These are phyloP conservation scores for Terrapene triunguis DNA, from an alignment of 2,113 vertebrate genomes.

Conservation along the genomic window DNA sequence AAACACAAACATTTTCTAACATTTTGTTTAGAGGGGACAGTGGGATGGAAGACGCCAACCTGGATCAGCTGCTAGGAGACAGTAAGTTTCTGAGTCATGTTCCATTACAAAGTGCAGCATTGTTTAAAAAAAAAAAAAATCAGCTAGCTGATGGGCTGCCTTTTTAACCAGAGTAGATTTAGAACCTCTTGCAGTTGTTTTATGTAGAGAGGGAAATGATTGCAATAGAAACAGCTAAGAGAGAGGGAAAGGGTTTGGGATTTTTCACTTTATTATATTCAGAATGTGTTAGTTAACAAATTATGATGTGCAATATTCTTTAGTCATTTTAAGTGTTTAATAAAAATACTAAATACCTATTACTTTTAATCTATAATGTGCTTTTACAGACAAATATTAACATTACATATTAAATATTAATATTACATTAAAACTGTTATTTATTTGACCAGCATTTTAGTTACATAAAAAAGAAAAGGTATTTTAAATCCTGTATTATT, in stretches of 20 bases:
- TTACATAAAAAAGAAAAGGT: background rate
- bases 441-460: background rate
- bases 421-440: background rate
- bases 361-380: background rate
- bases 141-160: background rate
- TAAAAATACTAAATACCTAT: background rate
- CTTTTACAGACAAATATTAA: background rate
- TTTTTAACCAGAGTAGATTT: background rate
- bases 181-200: background rate
- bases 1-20: slow-evolving; percentile 53
- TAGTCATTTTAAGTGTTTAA: background rate
- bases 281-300: background rate
- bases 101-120: background rate
- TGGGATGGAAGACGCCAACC: slow-evolving; percentile 5
- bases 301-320: rapidly evolving
- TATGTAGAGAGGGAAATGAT: background rate
- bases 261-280: background rate
- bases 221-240: background rate
- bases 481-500: background rate
- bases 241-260: background rate
- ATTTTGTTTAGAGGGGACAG: slow-evolving; percentile 35
- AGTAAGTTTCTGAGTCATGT: background rate
- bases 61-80: background rate
- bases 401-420: background rate
- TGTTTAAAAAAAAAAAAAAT: background rate